Percentiles rank a stretch among this genome's conserved stretches.
These are phyloP conservation scores for Phanerotoma sp. DNA, from an alignment of 2,888 invertebrate genomes.

Conservation along the genomic window DNA sequence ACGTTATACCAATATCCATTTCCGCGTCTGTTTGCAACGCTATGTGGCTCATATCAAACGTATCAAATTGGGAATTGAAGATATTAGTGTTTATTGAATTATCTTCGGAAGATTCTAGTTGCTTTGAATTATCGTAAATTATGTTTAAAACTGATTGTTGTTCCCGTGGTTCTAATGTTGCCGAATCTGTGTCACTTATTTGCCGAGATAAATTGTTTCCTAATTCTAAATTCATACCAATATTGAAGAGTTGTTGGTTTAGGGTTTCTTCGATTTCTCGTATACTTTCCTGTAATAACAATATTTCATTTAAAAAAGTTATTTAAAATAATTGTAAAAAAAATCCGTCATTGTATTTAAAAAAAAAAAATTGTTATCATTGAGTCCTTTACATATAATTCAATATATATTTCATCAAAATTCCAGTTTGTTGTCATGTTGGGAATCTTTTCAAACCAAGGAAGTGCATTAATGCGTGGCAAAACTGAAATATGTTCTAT, in stretches of 20 bases:
- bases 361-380: too few species aligned
- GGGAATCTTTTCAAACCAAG: too few species aligned
- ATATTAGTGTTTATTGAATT: slow-evolving; percentile 34
- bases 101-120: slow-evolving; percentile 36
- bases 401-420: too few species aligned
- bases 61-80: slow-evolving; percentile 46
- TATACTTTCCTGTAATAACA: slow-evolving; percentile 50
- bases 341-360: too few species aligned
- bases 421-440: too few species aligned
- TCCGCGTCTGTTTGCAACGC: slow-evolving; percentile 44
- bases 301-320: not conserved
- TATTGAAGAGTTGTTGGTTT: slow-evolving; percentile 54
- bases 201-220: slow-evolving; percentile 34
- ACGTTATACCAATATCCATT: slow-evolving; percentile 44
- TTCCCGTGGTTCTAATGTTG: slow-evolving; percentile 30
- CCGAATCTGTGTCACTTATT: slow-evolving; percentile 31
- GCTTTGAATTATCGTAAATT: slow-evolving; percentile 45
- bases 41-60: slow-evolving; percentile 50
- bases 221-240: slow-evolving; percentile 44
- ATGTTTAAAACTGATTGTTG: slow-evolving; percentile 46
- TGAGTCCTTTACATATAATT: too few species aligned
- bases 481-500: too few species aligned
- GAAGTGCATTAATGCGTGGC: too few species aligned
- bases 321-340: not conserved
- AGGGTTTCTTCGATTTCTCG: slow-evolving; percentile 56